A percentile compares a stretch with the other conserved stretches of the same genome.
Evolutionary conservation across 2,113 vertebrate species (phyloP).

Genomic region (Peromyscus californicus): DNA sequence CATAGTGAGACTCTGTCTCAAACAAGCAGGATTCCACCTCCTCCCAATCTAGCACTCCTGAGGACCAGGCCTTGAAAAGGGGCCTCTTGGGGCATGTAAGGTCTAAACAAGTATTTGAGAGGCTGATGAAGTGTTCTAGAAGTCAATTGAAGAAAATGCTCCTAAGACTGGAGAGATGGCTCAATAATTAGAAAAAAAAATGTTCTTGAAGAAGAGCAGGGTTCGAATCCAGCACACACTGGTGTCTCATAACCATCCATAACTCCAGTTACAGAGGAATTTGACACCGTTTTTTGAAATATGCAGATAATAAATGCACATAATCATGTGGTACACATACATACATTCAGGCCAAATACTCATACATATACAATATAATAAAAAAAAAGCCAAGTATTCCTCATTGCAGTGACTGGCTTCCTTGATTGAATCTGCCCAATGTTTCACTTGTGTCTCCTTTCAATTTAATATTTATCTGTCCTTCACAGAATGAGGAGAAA

Average conservation of each 20-base stretch:
- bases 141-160: background rate
- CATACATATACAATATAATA: background rate
- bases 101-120: background rate
- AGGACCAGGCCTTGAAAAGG: background rate
- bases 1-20: background rate
- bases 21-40: background rate
- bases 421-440: background rate
- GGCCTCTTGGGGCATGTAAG: no score
- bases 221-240: background rate
- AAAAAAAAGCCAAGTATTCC: no score
- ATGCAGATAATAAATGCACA: no score
- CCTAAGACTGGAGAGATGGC: background rate
- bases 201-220: background rate
- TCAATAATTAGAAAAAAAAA: background rate
- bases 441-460: background rate
- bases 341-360: background rate
- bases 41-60: no score
- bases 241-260: background rate
- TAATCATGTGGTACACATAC: no score
- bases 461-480: background rate
- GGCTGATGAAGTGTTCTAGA: background rate
- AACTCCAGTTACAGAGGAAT: background rate
- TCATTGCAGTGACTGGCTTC: rapidly evolving
- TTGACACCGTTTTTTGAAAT: background rate
- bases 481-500: constrained; percentile 87